These are phyloP conservation scores for Gymnothorax javanicus DNA, from an alignment of 2,797 vertebrate species.

Conservation along the genomic window DNA sequence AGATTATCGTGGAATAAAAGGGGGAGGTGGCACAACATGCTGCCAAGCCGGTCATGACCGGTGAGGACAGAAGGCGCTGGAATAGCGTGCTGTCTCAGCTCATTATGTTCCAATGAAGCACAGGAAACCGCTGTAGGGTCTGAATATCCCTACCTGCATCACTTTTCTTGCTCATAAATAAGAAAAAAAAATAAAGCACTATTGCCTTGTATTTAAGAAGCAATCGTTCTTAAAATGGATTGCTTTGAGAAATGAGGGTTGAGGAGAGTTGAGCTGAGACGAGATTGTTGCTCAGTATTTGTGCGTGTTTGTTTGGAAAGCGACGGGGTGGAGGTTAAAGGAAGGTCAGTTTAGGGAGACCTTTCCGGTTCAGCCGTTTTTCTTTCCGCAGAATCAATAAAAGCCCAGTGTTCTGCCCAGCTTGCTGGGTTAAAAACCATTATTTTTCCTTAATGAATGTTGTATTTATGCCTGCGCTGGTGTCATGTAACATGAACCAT, in stretches of 20 bases:
- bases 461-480: constrained; percentile 78
- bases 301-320: background rate
- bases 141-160: constrained; percentile 57
- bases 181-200: constrained; percentile 40
- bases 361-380: background rate
- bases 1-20: background rate
- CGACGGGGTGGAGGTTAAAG: background rate
- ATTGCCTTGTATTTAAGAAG: constrained; percentile 46
- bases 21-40: background rate
- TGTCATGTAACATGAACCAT: constrained; percentile 82
- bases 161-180: constrained; percentile 47
- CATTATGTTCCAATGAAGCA: constrained; percentile 54
- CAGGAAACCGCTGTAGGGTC: constrained; percentile 48
- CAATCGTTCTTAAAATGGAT: constrained; percentile 50
- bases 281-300: background rate
- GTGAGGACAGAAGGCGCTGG: background rate
- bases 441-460: constrained; percentile 71
- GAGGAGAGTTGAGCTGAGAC: constrained; percentile 25
- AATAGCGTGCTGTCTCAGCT: constrained; percentile 51
- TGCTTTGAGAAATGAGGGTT: constrained; percentile 44
- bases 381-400: constrained; percentile 42
- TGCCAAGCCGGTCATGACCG: background rate
- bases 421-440: constrained; percentile 73
- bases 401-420: constrained; percentile 64
- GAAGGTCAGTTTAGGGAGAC: background rate